Conservation (phyloP, 2,888 invertebrate species). For the Zeuzera pyrina region DNA sequence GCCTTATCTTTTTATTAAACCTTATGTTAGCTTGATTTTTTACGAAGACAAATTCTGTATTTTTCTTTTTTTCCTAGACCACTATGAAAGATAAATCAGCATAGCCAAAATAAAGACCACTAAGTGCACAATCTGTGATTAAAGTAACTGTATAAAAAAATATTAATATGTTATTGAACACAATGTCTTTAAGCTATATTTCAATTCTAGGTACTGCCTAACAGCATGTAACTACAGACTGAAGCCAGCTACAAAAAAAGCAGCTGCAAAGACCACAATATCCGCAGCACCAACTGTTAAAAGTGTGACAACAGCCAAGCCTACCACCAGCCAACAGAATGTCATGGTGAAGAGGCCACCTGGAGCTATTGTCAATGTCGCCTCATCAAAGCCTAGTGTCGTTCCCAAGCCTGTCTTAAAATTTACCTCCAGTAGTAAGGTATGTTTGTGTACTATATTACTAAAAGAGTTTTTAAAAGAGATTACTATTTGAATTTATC, state of each 20-base stretch:
- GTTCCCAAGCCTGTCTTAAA: conserved; percentile 86
- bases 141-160: no score
- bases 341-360: conserved; percentile 60
- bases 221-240: conserved; percentile 86
- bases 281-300: conserved; percentile 38
- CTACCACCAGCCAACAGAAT: conserved; percentile 49
- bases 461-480: no score
- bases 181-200: not conserved
- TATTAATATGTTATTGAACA: no score
- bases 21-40: no score
- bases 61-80: no score
- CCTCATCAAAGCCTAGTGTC: conserved; percentile 77
- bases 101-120: no score
- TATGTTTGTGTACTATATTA: conserved; percentile 20
- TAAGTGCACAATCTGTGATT: no score
- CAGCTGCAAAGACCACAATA: conserved; percentile 36
- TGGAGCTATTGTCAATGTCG: conserved; percentile 65
- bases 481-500: no score
- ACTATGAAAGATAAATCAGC: no score
- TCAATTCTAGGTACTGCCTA: conserved; percentile 81
- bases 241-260: conserved; percentile 70
- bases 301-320: conserved; percentile 54
- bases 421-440: conserved; percentile 73
- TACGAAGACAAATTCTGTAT: no score
- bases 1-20: no score